Conservation (phyloP, 2,888 invertebrate species). For the Aplocera efformata region DNA sequence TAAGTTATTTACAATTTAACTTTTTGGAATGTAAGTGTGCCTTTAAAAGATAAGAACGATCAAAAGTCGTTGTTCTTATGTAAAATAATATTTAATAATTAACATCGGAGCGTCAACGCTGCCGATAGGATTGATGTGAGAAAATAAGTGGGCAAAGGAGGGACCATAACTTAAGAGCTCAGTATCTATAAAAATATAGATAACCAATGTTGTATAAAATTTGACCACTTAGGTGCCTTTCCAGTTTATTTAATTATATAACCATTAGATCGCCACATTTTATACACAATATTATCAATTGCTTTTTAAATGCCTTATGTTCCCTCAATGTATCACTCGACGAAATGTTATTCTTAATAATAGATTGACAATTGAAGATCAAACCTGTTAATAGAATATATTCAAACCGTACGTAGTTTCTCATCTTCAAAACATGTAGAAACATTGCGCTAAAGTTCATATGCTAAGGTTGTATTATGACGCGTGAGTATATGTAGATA, state of each 20-base stretch:
- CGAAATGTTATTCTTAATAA: too few species aligned
- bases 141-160: slow-evolving; percentile 35
- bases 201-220: slow-evolving; percentile 9
- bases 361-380: too few species aligned
- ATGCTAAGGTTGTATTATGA: too few species aligned
- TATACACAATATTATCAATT: background rate
- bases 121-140: slow-evolving; percentile 27
- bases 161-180: slow-evolving; percentile 45
- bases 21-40: slow-evolving; percentile 15
- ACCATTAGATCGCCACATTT: background rate
- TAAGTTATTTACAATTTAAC: background rate
- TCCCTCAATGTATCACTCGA: too few species aligned
- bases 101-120: slow-evolving; percentile 3
- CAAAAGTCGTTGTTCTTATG: slow-evolving; percentile 1
- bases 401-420: too few species aligned
- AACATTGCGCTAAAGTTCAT: too few species aligned
- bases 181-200: slow-evolving; percentile 23
- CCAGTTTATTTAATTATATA: slow-evolving; percentile 17
- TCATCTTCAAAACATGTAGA: too few species aligned
- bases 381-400: too few species aligned
- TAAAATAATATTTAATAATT: slow-evolving; percentile 7
- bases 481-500: too few species aligned
- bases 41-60: slow-evolving; percentile 14
- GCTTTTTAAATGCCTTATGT: too few species aligned
- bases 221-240: slow-evolving; percentile 36